Base-by-base conservation (phyloP, 2,113 vertebrate genomes). In the Tragelaphus scriptus region DNA sequence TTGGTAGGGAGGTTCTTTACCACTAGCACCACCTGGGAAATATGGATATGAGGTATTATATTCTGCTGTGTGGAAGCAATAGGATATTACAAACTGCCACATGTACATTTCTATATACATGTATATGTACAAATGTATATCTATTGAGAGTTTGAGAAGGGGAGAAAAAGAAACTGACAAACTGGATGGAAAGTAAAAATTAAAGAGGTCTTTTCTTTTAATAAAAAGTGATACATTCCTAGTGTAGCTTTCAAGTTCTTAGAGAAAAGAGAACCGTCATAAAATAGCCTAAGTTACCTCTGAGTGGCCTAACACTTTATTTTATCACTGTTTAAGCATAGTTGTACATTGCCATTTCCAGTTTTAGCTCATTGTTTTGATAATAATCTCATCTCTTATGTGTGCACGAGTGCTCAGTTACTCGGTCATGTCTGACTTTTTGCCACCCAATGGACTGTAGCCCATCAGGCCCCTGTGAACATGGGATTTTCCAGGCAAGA, bases 91-190 rank as follows among this genome's bases (percentile, higher is more conserved):
- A 92, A 79, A 59, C 40, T 26, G 28, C 13, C 11, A 28, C 36
- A 13, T 47, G 10, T 13, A 63, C 14, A 47, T 36, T 19, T 13
- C 7, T 14, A 30, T 5, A 12, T 49, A 28, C 15, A 10, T 59
- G 25, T 47, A 8, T 47, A 13, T 6, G 4, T 15, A 23, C 16
- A 7, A 1, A 3, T 16, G 1, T 13, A 2, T 53, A 82, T 44
- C 56, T 87, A 47, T 10, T 32, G 77, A 92, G 11, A 71, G 25
- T 40, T n/a, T 79, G 26, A 84, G 26, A 56, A 86, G 88, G 59
- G 40, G 55, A 51, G 47, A 59, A 28, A 88, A 47, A 51, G 53
- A 40, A 59, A 87, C 15, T 44, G 55, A 58, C 16, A 77, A 16
- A 44, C 25, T 26, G 12, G 7, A 32, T 8, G 14, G 44, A 79